Base-by-base conservation (phyloP, 2,797 vertebrate species). In the Tragopan temminckii region DNA sequence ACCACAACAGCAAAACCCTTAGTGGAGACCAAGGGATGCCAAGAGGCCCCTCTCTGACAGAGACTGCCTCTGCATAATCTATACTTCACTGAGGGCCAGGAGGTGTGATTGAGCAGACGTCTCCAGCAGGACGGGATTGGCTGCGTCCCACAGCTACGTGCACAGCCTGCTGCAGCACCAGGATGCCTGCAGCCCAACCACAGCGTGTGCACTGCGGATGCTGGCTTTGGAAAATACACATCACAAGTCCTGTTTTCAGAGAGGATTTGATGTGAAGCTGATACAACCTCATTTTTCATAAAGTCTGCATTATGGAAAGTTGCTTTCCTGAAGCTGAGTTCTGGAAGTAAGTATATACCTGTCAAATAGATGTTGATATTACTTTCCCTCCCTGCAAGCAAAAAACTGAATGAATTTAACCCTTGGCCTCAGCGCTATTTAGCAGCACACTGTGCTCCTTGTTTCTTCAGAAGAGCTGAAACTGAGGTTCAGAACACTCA, bases 401-500 rank as follows among this genome's bases (percentile, higher is more conserved):
- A 88, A 95, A 94, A 84, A 80, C 46, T 93, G 96, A 97, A 96
- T 66, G 87, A 94, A 89, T 96, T 92, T 92, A 94, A 91, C 93
- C 91, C 89, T 71, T 15, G 1, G 80, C 87, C 95, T 79, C 2
- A 0, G 88, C 0, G 11, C 90, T 96, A 74, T 92, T 81, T 59
- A 95, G 87, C 67, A 81, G 87, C 93, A 98, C 97, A 98, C 96
- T 97, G 91, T 1, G 36, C 81, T 89, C 96, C 95, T 98, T 98
- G 97, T 98, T 98, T 94, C 97, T 95, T 64, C 67, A 68, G 92
- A 80, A 18, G 75, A 94, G 71, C 83, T 87, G 90, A 96, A 96
- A 92, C 95, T 27, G 67, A 63, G 86, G 24, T 90, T 95, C 93
- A 90, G 93, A 96, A 95, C 75, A 58, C 93, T 97, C 96, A 94